Evolutionary conservation across 2,113 vertebrate species (phyloP).

Genomic region (Ancistrus triradiatus): DNA sequence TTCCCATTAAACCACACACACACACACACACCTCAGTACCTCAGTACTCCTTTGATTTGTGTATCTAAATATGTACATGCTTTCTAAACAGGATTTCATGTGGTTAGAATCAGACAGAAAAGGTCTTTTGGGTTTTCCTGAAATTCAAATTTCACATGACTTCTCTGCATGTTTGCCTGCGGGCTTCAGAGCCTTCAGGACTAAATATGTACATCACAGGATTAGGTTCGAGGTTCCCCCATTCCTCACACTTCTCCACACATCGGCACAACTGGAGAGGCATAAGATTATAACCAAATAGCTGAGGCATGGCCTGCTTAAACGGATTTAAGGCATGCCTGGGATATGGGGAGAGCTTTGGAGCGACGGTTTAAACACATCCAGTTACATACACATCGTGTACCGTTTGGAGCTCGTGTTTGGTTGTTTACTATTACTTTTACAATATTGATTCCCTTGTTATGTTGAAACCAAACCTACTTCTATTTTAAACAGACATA

Average conservation of each 20-base stretch:
- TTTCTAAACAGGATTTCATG: constrained; percentile 28
- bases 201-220: constrained; percentile 46
- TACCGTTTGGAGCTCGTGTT: too few relatives aligned
- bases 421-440: too few relatives aligned
- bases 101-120: constrained; percentile 26
- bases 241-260: constrained; percentile 17
- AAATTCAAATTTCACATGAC: constrained; percentile 46
- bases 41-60: constrained; percentile 8
- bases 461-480: too few relatives aligned
- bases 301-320: constrained; percentile 41
- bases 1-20: too few relatives aligned
- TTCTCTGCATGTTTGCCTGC: constrained; percentile 25
- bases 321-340: constrained; percentile 55
- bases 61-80: constrained; percentile 15
- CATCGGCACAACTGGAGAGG: constrained; percentile 18
- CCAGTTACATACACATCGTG: too few relatives aligned
- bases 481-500: too few relatives aligned
- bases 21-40: neutral
- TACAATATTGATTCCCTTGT: too few relatives aligned
- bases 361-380: too few relatives aligned
- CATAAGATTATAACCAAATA: constrained; percentile 41
- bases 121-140: constrained; percentile 33
- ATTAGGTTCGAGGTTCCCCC: constrained; percentile 38
- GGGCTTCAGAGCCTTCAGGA: constrained; percentile 32
- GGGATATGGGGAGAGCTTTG: constrained; percentile 17